Evolutionary conservation across 2,797 vertebrate species (phyloP).

Genomic region (Coluber constrictor): DNA sequence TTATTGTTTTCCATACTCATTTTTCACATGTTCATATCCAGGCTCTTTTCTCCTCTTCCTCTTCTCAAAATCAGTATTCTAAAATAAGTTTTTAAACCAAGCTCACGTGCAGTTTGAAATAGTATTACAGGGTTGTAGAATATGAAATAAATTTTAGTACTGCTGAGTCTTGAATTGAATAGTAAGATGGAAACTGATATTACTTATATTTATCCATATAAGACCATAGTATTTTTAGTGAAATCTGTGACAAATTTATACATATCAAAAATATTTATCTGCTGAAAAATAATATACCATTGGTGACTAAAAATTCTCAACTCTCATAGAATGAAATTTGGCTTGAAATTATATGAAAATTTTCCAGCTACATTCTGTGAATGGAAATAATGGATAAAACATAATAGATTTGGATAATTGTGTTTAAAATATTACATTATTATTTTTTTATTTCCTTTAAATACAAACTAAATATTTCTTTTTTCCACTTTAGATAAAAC

Average conservation of each 20-base stretch:
- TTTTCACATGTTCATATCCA: background rate
- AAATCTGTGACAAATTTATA: constrained; percentile 15
- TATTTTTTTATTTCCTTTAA: constrained; percentile 8
- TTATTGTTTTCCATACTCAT: background rate
- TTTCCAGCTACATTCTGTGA: background rate
- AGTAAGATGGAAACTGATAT: background rate
- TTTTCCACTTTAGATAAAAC: background rate
- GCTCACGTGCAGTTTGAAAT: background rate
- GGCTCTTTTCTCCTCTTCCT: background rate
- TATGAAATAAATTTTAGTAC: background rate
- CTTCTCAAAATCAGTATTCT: background rate
- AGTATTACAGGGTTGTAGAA: background rate
- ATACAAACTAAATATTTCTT: constrained; percentile 11
- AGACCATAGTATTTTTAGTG: constrained; percentile 18
- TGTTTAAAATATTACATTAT: background rate
- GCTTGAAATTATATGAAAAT: background rate
- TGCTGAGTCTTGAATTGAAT: background rate
- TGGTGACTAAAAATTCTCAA: background rate
- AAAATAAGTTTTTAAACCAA: background rate
- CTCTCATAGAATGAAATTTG: background rate
- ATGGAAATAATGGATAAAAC: background rate
- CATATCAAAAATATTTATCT: constrained; percentile 1
- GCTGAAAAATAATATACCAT: background rate
- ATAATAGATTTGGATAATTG: background rate
- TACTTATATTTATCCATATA: background rate